Evolutionary conservation across 2,797 vertebrate species (phyloP).

Genomic region (Sebastes nivosus): DNA sequence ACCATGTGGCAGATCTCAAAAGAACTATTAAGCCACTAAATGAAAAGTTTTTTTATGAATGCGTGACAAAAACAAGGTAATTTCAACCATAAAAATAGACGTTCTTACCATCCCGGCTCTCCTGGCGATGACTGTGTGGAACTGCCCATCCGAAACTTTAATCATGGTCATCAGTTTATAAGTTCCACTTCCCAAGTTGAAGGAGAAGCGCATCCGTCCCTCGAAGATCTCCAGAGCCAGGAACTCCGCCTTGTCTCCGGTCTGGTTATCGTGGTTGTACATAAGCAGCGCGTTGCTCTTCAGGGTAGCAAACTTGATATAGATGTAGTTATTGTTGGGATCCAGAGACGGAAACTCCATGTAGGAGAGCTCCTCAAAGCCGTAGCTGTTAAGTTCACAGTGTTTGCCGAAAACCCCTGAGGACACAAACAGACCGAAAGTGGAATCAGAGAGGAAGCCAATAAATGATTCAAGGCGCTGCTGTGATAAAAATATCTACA

Average conservation of each 20-base stretch:
- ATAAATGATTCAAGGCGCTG: slow-evolving; percentile 47
- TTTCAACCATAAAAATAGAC: background rate
- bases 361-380: slow-evolving; percentile 96
- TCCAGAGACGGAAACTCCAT: slow-evolving; percentile 99
- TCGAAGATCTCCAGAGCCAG: slow-evolving; percentile 92
- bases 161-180: slow-evolving; percentile 93
- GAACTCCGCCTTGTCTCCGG: slow-evolving; percentile 94
- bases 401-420: slow-evolving; percentile 98
- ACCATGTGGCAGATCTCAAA: slow-evolving; percentile 17
- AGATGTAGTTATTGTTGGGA: slow-evolving; percentile 98
- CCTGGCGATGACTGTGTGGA: slow-evolving; percentile 96
- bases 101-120: slow-evolving; percentile 94
- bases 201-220: slow-evolving; percentile 92
- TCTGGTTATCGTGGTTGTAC: slow-evolving; percentile 98
- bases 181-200: slow-evolving; percentile 93
- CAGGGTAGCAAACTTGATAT: slow-evolving; percentile 97
- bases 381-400: slow-evolving; percentile 97
- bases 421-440: slow-evolving; percentile 42
- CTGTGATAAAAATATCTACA: slow-evolving; percentile 49
- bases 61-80: slow-evolving; percentile 2
- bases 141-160: slow-evolving; percentile 94
- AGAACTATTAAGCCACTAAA: slow-evolving; percentile 9
- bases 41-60: background rate
- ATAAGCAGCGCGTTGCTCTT: slow-evolving; percentile 90
- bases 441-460: slow-evolving; percentile 46